These are phyloP conservation scores for Sinopyrophorus schimmeli DNA, from an alignment of 2,888 invertebrate genomes.

Conservation along the genomic window DNA sequence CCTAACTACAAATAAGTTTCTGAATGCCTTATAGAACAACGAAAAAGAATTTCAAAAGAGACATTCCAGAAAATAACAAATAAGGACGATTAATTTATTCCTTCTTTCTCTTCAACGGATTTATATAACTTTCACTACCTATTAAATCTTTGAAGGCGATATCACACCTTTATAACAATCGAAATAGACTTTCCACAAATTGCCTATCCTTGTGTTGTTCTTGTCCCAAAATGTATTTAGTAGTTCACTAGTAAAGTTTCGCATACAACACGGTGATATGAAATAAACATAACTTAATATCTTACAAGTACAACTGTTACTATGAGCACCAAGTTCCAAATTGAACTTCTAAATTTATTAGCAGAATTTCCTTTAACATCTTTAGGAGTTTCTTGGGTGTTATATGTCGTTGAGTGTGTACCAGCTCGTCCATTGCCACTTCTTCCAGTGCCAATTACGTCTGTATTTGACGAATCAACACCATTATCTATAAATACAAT, in stretches of 20 bases:
- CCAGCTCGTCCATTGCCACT: neutral
- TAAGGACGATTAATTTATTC: no score
- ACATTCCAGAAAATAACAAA: constrained; percentile 6
- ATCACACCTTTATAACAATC: constrained; percentile 11
- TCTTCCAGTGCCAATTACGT: neutral
- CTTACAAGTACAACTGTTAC: constrained; percentile 4
- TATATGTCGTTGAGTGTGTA: neutral
- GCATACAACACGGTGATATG: constrained; percentile 10
- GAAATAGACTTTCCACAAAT: constrained; percentile 2
- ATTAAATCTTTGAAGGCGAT: constrained; percentile 4
- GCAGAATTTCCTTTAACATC: neutral
- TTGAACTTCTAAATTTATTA: neutral
- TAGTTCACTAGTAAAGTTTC: constrained; percentile 8
- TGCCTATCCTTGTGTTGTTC: neutral
- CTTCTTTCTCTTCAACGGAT: no score
- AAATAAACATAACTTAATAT: constrained; percentile 8
- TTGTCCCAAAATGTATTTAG: constrained; percentile 1
- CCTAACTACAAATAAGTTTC: constrained; percentile 27
- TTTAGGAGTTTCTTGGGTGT: constrained; percentile 10
- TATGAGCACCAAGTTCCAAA: constrained; percentile 4
- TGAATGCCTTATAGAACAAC: constrained; percentile 12
- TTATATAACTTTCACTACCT: constrained; percentile 8
- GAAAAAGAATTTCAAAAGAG: constrained; percentile 2
- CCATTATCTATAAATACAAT: neutral
- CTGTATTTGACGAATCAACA: neutral